Conservation (phyloP, 92 coral and sea anemone species). For the Metridium senile region DNA sequence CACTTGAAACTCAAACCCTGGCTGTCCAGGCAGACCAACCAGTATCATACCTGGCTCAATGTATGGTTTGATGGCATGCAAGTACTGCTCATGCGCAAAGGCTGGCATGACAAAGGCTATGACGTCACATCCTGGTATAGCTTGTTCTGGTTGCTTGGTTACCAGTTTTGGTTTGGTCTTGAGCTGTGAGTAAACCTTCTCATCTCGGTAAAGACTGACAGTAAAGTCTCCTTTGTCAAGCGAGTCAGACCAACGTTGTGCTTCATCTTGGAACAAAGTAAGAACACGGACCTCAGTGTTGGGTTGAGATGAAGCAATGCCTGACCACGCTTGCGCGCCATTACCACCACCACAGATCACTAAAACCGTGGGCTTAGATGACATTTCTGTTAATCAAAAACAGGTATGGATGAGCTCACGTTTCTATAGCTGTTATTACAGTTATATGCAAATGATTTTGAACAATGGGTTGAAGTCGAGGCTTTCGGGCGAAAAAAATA, state of each 20-base stretch:
- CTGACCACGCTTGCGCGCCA: constrained; percentile 67
- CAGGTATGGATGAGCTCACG: background rate
- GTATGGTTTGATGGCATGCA: constrained; percentile 54
- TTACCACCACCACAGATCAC: constrained; percentile 60
- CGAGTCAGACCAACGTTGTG: constrained; percentile 57
- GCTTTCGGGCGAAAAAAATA: no score
- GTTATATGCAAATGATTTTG: no score
- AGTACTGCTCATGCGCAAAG: constrained; percentile 62
- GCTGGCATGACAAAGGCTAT: constrained; percentile 69
- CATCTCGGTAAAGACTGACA: constrained; percentile 35
- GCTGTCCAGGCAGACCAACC: constrained; percentile 68
- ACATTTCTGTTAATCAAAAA: constrained; percentile 5
- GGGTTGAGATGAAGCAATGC: constrained; percentile 56
- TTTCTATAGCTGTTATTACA: no score
- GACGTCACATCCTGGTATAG: constrained; percentile 64
- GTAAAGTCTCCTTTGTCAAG: constrained; percentile 44
- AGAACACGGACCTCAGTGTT: constrained; percentile 59
- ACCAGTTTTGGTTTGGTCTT: constrained; percentile 50
- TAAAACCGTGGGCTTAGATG: constrained; percentile 28
- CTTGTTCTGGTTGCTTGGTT: constrained; percentile 65
- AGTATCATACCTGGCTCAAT: constrained; percentile 65
- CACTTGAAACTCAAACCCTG: constrained; percentile 69
- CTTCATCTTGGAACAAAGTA: constrained; percentile 54
- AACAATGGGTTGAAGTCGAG: no score
- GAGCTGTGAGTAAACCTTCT: constrained; percentile 19